Conservation (phyloP, 2,888 invertebrate genomes). For the Myathropa florea region DNA sequence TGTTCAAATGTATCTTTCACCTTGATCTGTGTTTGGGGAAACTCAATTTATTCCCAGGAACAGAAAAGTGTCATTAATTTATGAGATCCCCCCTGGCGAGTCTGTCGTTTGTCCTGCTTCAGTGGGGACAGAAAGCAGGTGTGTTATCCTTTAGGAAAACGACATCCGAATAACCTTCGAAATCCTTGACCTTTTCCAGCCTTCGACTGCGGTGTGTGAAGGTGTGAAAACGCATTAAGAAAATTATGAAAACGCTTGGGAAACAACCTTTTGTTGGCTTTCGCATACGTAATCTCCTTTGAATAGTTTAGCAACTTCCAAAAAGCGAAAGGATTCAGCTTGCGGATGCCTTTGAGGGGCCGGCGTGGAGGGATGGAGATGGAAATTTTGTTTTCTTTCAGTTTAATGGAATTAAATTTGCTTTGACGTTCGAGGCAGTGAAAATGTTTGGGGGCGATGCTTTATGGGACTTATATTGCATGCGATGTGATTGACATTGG, state of each 20-base stretch:
- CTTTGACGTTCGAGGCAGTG: background rate
- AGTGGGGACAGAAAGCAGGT: background rate
- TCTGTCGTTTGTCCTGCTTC: background rate
- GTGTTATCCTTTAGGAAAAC: background rate
- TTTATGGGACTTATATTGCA: background rate
- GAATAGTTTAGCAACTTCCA: constrained; percentile 4
- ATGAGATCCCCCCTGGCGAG: background rate
- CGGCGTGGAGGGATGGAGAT: background rate
- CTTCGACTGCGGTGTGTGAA: constrained; percentile 13
- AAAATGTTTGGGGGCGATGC: background rate
- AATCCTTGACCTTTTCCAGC: background rate
- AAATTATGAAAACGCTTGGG: constrained; percentile 39
- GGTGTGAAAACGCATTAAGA: constrained; percentile 53
- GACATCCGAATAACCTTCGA: background rate
- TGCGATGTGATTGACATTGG: background rate
- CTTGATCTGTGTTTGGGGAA: constrained; percentile 6
- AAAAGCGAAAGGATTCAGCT: constrained; percentile 16
- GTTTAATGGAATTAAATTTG: background rate
- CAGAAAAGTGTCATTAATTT: constrained; percentile 29
- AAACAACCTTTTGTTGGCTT: constrained; percentile 39
- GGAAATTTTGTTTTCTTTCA: background rate
- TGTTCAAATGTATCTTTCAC: background rate
- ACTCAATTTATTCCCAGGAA: constrained; percentile 3
- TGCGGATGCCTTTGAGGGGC: background rate
- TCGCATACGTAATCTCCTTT: constrained; percentile 6